Percentiles rank a stretch among this genome's conserved stretches.
Evolutionary conservation across 2,888 invertebrate genomes (phyloP).

Genomic region (Hemistola chrysoprasaria): DNA sequence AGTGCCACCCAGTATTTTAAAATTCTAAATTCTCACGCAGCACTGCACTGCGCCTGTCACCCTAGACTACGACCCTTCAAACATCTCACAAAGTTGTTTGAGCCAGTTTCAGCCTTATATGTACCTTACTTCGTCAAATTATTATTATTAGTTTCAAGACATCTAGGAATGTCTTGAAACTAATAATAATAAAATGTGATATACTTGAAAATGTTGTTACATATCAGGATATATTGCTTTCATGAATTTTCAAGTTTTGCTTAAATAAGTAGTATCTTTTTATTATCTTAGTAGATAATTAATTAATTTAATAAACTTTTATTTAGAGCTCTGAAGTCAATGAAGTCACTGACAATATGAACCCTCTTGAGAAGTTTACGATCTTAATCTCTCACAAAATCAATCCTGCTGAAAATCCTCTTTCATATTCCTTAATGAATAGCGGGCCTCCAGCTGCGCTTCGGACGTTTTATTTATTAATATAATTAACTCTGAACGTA

Average conservation of each 20-base stretch:
- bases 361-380: slow-evolving; percentile 1
- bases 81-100: slow-evolving; percentile 21
- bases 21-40: no score
- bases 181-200: no score
- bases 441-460: slow-evolving; percentile 35
- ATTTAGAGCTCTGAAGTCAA: background rate
- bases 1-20: no score
- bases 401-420: slow-evolving; percentile 17
- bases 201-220: no score
- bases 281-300: no score
- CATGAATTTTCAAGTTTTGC: no score
- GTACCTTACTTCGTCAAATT: slow-evolving; percentile 1
- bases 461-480: slow-evolving; percentile 64
- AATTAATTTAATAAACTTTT: no score
- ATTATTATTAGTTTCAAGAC: slow-evolving; percentile 9
- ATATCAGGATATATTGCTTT: no score
- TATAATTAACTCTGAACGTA: slow-evolving; percentile 73
- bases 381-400: slow-evolving; percentile 6
- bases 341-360: background rate
- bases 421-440: slow-evolving; percentile 26
- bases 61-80: slow-evolving; percentile 24
- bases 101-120: slow-evolving; percentile 8
- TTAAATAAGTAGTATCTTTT: no score
- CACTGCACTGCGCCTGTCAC: no score
- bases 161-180: slow-evolving; percentile 3